These are phyloP conservation scores for Netelia virgata DNA, from an alignment of 2,888 invertebrate species.

Conservation along the genomic window DNA sequence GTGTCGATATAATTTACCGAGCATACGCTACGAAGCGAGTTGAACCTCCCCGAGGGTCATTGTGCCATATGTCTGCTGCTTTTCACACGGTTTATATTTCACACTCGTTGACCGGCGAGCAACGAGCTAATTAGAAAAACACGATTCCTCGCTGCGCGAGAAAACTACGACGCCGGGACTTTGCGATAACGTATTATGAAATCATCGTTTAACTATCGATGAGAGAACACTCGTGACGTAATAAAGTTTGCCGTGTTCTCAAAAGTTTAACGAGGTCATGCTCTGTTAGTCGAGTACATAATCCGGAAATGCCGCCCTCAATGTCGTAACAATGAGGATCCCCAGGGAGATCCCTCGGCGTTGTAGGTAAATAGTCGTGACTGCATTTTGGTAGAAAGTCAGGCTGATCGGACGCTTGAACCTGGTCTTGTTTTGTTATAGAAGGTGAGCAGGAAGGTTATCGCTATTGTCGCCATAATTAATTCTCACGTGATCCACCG, in stretches of 20 bases:
- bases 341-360: not conserved
- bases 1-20: constrained; percentile 45
- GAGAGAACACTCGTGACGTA: constrained; percentile 36
- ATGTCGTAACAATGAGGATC: constrained; percentile 28
- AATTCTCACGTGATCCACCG: constrained; percentile 24
- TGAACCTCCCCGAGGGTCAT: constrained; percentile 68
- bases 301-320: constrained; percentile 63
- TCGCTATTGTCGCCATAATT: constrained; percentile 37
- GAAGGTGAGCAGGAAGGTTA: not conserved
- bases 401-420: constrained; percentile 35
- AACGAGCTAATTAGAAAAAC: constrained; percentile 75
- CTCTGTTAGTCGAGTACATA: constrained; percentile 53
- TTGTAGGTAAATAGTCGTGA: not conserved
- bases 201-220: constrained; percentile 41
- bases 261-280: constrained; percentile 54
- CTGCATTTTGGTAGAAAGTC: not conserved
- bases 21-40: constrained; percentile 3
- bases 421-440: constrained; percentile 47
- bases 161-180: not conserved
- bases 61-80: constrained; percentile 67
- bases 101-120: constrained; percentile 66
- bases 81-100: constrained; percentile 72
- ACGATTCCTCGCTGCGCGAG: constrained; percentile 47
- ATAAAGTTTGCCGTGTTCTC: constrained; percentile 5
- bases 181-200: constrained; percentile 39